Base-by-base conservation (phyloP, 1,140 invertebrate species). In the Ylistrum balloti region DNA sequence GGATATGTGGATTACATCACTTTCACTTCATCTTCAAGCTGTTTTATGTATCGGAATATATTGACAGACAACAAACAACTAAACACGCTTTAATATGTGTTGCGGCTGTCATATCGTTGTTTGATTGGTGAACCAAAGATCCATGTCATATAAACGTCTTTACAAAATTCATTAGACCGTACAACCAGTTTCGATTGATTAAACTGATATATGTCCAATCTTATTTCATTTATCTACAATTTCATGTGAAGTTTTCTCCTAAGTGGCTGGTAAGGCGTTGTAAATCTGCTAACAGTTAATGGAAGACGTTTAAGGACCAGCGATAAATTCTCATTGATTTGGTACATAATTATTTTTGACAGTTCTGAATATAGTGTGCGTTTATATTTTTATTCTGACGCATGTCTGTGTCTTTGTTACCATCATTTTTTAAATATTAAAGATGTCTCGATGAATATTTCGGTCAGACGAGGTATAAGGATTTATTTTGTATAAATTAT, bases 391-490 rank as follows among this genome's bases (percentile, higher is more conserved):
- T 74, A 9, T n/a, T 28, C 22, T 28, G 28, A 74, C n/a, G 56
- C 56, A n/a, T 74, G 56, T 74, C 17, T 7, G 22, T 1, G 56
- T 74, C n/a, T 74, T 28, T 74, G 56, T 74, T 9, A 1, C 9
- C 7, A 74, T 5, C 5, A 7, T 38, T 74, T 74, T 74, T 74
- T 74, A 28, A 74, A 74, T 74, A n/a, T 74, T 28, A 74, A 74
- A 74, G n/a, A 74, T 48, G 45, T 48, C 45, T 48, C 45, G 45
- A 48, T 74, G 56, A 74, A 74, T 74, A 74, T 74, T 74, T n/a
- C 28, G 9, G 56, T 28, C 13, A 5, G 22, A 74, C 56, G 56
- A 74, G 56, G 28, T 74, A 74, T 74, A n/a, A 28, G 56, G 56
- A 74, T 74, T 74, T 74, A 74, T 74, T 74, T n/a, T 28, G 56